phyloP scores from a whole-genome alignment of 2,888 invertebrate species.

The Oegoconia quadripuncta region DNA sequence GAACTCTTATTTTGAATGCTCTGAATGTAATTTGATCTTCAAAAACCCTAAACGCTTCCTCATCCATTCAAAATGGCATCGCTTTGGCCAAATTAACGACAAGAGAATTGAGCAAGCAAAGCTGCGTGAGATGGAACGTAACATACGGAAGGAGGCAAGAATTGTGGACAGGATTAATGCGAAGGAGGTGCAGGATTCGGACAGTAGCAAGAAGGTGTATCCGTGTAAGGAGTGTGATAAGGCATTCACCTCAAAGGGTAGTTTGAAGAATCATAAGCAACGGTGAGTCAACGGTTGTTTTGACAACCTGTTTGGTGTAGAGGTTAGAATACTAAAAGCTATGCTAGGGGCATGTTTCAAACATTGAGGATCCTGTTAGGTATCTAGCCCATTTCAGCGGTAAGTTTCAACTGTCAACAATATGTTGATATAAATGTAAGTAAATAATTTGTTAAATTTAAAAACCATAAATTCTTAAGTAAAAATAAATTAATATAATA shows the following conservation, averaged over 20 bases:
- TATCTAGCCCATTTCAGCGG: too few relatives aligned
- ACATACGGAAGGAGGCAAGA: slow-evolving; percentile 36
- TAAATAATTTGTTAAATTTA: too few relatives aligned
- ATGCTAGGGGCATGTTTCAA: too few relatives aligned
- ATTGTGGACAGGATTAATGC: slow-evolving; percentile 26
- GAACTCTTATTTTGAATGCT: slow-evolving; percentile 49
- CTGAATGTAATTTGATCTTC: slow-evolving; percentile 50
- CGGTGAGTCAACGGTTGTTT: slow-evolving; percentile 36
- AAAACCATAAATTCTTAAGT: too few relatives aligned
- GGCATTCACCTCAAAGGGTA: slow-evolving; percentile 43
- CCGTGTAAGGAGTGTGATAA: slow-evolving; percentile 62
- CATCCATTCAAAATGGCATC: slow-evolving; percentile 67
- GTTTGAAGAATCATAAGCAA: slow-evolving; percentile 58
- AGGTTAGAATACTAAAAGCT: too few relatives aligned
- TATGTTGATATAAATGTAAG: too few relatives aligned
- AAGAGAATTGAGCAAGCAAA: slow-evolving; percentile 39
- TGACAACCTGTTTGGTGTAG: too few relatives aligned
- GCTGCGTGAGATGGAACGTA: slow-evolving; percentile 34
- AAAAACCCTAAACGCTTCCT: slow-evolving; percentile 60
- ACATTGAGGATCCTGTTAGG: too few relatives aligned
- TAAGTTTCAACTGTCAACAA: too few relatives aligned
- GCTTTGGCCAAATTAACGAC: slow-evolving; percentile 51
- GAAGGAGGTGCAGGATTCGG: slow-evolving; percentile 18
- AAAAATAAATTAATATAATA: too few relatives aligned
- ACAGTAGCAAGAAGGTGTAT: slow-evolving; percentile 28